phyloP scores from a whole-genome alignment of 2,113 vertebrate species.

The Raphicerus campestris region DNA sequence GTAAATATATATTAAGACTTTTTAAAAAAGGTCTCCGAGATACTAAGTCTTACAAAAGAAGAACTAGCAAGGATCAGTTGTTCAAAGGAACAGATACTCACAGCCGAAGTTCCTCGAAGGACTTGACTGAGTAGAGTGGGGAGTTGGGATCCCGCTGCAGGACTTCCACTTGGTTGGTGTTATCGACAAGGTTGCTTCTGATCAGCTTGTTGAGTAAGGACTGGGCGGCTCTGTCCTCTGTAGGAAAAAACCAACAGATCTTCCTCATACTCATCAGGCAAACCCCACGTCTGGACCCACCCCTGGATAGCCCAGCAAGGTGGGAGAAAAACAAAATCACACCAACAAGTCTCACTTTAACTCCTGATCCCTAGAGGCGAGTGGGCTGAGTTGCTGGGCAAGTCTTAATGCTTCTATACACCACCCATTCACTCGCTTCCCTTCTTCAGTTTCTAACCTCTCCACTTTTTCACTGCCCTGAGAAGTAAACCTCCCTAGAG shows the following conservation, averaged over 20 bases:
- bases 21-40: not conserved
- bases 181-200: slow-evolving; percentile 89
- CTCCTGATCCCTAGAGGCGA: not conserved
- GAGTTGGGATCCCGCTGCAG: slow-evolving; percentile 94
- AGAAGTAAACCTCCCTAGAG: not conserved
- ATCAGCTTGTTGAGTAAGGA: slow-evolving; percentile 95
- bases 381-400: not conserved
- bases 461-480: not conserved
- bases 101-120: slow-evolving; percentile 95
- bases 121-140: slow-evolving; percentile 94
- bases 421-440: not conserved
- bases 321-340: not conserved
- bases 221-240: slow-evolving; percentile 91
- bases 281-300: not conserved
- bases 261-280: not conserved
- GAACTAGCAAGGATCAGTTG: not conserved
- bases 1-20: not conserved
- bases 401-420: not conserved
- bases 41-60: not conserved
- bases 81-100: slow-evolving; percentile 79
- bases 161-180: slow-evolving; percentile 93
- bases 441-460: not conserved
- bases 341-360: not conserved
- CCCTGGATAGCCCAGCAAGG: not conserved
- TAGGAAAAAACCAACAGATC: not conserved